Evolutionary conservation across 2,113 vertebrate species (phyloP), one percentile per base, ranked within the genome.

Genomic region (Scopus umbretta): DNA sequence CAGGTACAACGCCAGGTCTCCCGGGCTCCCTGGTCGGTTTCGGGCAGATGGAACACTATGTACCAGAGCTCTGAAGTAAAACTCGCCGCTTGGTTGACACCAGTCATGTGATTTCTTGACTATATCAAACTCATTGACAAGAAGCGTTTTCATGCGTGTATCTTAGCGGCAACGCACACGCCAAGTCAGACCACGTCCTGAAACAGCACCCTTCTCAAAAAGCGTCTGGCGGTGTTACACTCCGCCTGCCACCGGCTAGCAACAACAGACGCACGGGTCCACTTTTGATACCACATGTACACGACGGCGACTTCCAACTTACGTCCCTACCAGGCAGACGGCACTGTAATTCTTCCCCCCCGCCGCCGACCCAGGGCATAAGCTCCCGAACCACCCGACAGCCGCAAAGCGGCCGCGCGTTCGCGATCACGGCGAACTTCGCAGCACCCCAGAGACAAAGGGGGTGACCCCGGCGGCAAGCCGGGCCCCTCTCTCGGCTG

Each of bases 231-330:
- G 36, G 12, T 7, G 58, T 38, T 10, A 4, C 0, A 8, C 71
- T 15, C 16, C 21, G 36, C 11, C 58, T 36, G 63, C 21, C 65
- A 34, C 47, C 30, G 17, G 19, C 43, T 2, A 13, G 11, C 80
- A 20, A 13, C 70, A 7, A 11, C 1, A 23, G 2, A 18, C 0
- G 40, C 9, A 16, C 19, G 43, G 36, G n/a, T 40, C 61, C 66
- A 2, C 71, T 11, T 1, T 16, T 21, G 25, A 43, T 12, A 26
- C 30, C 7, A 2, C 47, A 4, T 1, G 4, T 13, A 4, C 42
- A 27, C 3, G 11, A 2, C 0, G 8, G 13, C 1, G 4, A 5
- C 1, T 68, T 17, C 14, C 9, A 59, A 50, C 27, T n/a, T 4
- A 2, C 3, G 38, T 16, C 71, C 25, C 56, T 1, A 5, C n/a